Conservation (phyloP, 2,797 vertebrate genomes). For the Tadarida brasiliensis region DNA sequence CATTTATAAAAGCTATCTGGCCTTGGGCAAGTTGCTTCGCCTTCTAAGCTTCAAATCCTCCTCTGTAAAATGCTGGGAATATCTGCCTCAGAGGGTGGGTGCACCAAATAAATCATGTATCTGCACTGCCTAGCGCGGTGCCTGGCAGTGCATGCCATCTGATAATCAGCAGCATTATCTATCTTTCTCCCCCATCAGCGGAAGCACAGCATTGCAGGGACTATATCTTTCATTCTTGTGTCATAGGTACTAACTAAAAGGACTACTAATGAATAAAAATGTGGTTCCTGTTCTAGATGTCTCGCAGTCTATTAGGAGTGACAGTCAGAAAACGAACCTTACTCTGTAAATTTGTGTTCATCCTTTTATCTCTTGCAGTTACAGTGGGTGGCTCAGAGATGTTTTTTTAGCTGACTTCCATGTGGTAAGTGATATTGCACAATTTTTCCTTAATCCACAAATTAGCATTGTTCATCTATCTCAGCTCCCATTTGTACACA, state of each 20-base stretch:
- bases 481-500: not conserved
- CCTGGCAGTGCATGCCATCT: not conserved
- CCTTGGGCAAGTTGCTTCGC: not conserved
- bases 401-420: not conserved
- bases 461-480: not conserved
- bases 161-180: not conserved
- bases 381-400: not conserved
- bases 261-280: not conserved
- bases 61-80: not conserved
- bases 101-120: not conserved
- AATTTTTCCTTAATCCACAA: not conserved
- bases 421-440: not conserved
- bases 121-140: not conserved
- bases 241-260: not conserved
- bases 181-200: not conserved
- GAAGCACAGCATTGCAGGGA: not conserved
- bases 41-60: not conserved
- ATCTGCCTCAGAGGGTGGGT: not conserved
- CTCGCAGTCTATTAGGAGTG: not conserved
- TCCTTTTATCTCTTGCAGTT: not conserved
- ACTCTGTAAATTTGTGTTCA: not conserved
- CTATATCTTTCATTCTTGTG: not conserved
- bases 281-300: not conserved
- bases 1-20: not conserved
- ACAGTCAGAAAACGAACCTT: not conserved